A percentile compares a stretch with the other conserved stretches of the same genome.
These are phyloP conservation scores for Sipha maydis DNA, from an alignment of 2,888 invertebrate species.

Conservation along the genomic window DNA sequence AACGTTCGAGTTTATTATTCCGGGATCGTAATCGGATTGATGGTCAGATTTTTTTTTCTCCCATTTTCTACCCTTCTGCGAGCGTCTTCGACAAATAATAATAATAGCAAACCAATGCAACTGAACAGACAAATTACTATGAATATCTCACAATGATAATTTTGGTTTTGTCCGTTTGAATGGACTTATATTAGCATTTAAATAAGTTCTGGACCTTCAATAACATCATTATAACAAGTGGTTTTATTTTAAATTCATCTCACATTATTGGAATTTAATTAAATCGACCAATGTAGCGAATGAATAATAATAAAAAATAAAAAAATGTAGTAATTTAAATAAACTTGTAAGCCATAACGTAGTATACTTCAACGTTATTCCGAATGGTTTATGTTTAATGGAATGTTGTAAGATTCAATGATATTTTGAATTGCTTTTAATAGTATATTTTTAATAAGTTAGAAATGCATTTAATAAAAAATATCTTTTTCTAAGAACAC, in stretches of 20 bases:
- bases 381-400: too few relatives aligned
- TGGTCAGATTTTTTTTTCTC: constrained; percentile 21
- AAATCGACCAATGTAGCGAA: not conserved
- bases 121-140: too few relatives aligned
- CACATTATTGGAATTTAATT: not conserved
- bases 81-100: too few relatives aligned
- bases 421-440: too few relatives aligned
- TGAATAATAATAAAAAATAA: not conserved
- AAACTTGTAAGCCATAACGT: too few relatives aligned
- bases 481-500: too few relatives aligned
- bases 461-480: too few relatives aligned
- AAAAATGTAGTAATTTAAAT: not conserved
- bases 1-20: constrained; percentile 21
- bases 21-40: constrained; percentile 9
- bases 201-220: not conserved
- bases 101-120: too few relatives aligned
- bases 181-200: not conserved
- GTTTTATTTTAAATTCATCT: not conserved
- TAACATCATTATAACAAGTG: not conserved
- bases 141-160: too few relatives aligned
- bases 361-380: too few relatives aligned
- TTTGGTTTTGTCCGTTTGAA: not conserved
- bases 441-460: too few relatives aligned
- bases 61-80: not conserved
- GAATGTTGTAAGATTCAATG: too few relatives aligned